Base-by-base conservation (phyloP, 2,113 vertebrate genomes). In the Platichthys flesus region DNA sequence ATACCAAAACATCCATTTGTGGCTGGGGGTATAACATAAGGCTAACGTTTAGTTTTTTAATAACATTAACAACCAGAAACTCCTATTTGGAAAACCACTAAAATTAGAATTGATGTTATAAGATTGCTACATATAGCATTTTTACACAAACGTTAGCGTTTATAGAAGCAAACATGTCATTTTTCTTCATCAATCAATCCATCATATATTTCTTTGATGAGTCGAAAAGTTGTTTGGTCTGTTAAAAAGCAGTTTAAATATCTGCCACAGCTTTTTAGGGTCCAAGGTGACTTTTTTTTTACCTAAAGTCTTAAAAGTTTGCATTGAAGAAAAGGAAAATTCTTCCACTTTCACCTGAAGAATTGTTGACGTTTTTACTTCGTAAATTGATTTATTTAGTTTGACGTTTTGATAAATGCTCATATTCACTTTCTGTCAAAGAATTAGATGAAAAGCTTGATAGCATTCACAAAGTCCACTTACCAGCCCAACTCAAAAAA, bases 1-100 rank as follows among this genome's bases (percentile, higher is more conserved):
- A 58, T 47, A 21, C 49, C 58, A 65, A 81, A 81, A 86, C 82
- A 79, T 71, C 61, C 24, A 67, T 72, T 71, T 57, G 52, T 2
- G 31, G 6, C 31, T 31, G 55, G 23, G 21, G 13, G 23, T 20
- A 42, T 21, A 21, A 42, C 16, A 37, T 42, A 16, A 23, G 14
- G 16, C 20, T 20, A 45, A 47, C 12, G 35, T 63, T 62, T 7
- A 47, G 45, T 52, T 10, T 77, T 74, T 31, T 4, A 15, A 54
- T 35, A 24, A 55, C 12, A 24, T 47, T 52, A 6, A 74, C 18
- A 0, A 49, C 57, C 45, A 49, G 14, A 9, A 45, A n/a, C 47
- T 3, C 3, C 31, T 31, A 31, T 31, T 31, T 31, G 6, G 31
- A 9, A 40, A 40, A 40, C 31, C 35, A 42, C 2, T 42, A 13